Conservation (phyloP, 2,888 invertebrate species). For the Osedax fenrisi region DNA sequence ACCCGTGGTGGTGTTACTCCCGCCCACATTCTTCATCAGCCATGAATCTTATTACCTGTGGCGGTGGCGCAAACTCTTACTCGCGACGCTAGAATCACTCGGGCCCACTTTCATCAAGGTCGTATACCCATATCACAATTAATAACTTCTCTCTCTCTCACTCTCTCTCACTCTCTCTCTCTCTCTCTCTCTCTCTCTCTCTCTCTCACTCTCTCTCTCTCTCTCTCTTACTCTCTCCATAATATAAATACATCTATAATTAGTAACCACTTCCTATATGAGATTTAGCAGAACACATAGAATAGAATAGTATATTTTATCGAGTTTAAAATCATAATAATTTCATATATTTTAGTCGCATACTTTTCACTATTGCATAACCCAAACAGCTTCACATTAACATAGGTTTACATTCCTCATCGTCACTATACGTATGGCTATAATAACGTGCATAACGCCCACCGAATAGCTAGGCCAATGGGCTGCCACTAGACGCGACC, state of each 20-base stretch:
- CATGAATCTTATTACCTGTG: slow-evolving; percentile 9
- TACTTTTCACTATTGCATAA: too few relatives aligned
- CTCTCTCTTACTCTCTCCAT: background rate
- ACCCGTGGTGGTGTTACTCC: slow-evolving; percentile 39
- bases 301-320: too few relatives aligned
- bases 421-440: too few relatives aligned
- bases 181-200: background rate
- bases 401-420: too few relatives aligned
- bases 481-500: slow-evolving; percentile 53
- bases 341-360: too few relatives aligned
- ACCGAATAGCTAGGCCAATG: slow-evolving; percentile 54
- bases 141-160: background rate
- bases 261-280: too few relatives aligned
- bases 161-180: background rate
- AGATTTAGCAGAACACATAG: too few relatives aligned
- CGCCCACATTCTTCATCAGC: slow-evolving; percentile 35
- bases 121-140: background rate
- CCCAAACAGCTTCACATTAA: too few relatives aligned
- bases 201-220: background rate
- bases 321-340: too few relatives aligned
- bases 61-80: slow-evolving; percentile 38
- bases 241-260: too few relatives aligned
- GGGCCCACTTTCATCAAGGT: slow-evolving; percentile 54
- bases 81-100: slow-evolving; percentile 46
- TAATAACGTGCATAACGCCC: too few relatives aligned